Base-by-base conservation (phyloP, 30 jellyfish, hydroid and myxozoan genomes). In the Sanderia malayensis region DNA sequence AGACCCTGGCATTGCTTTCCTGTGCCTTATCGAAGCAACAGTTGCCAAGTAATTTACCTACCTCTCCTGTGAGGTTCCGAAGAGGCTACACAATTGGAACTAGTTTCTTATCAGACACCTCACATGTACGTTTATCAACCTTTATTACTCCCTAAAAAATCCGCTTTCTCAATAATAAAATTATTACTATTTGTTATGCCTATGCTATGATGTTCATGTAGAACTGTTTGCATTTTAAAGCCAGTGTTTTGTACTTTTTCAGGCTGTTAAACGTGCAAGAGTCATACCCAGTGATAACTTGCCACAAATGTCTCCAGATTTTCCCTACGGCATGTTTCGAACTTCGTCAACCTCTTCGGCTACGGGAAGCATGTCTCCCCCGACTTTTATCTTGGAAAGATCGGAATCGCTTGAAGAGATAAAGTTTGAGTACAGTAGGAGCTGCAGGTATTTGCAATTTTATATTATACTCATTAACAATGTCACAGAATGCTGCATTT, bases 361-460 rank as follows among this genome's bases (percentile, higher is more conserved):
- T 3, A 58, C 84, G 33, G 96, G 91, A 17, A 81, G 95, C 44
- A 79, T 91, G 96, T 87, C 96, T 21, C 96, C 96, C 2, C 96
- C 95, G 3, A 74, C 94, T 2, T 66, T 87, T 58, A 92, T 81
- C 4, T 74, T 79, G 30, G 95, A 79, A 52, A 11, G 83, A 19
- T 53, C 59, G 4, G 96, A 87, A 52, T 70, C 94, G 1, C 28
- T 59, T 29, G 94, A 79, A 1, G 94, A 87, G 2, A 19, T 67
- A 0, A 64, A 46, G 30, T 73, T 58, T 49, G 91, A 76, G 69
- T 92, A 72, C 61, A 75, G 86, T 46, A 46, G 61, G 58, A 80
- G 69, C 58, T 87, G 94, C 85, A 73, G 94, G 96, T 80, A 58
- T n/a, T n/a, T n/a, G n/a, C n/a, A n/a, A n/a, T n/a, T n/a, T n/a